These are phyloP conservation scores for Halocaridina rubra DNA, from an alignment of 2,888 invertebrate species.

Conservation along the genomic window DNA sequence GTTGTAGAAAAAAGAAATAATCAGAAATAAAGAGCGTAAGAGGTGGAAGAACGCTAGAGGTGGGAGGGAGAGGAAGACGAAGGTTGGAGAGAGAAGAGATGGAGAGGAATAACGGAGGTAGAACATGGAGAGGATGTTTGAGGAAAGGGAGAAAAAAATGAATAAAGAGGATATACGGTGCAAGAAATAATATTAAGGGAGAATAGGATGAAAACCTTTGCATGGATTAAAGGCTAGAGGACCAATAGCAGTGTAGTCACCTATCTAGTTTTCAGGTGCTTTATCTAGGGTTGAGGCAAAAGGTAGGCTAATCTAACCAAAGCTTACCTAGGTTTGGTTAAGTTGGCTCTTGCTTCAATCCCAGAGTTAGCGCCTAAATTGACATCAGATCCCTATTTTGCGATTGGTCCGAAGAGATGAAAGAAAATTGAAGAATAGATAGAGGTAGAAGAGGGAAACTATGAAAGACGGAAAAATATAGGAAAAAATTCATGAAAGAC, in stretches of 20 bases:
- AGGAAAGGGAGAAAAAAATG: neutral
- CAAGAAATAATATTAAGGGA: neutral
- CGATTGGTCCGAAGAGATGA: neutral
- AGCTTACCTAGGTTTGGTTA: too few species aligned
- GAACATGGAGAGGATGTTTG: neutral
- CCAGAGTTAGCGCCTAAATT: too few species aligned
- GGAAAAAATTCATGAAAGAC: neutral
- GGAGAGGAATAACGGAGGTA: neutral
- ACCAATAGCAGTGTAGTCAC: neutral
- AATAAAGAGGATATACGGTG: neutral
- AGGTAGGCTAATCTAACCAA: too few species aligned
- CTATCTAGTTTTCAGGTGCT: neutral
- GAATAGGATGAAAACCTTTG: neutral
- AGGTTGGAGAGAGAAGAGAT: neutral
- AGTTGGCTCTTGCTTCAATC: too few species aligned
- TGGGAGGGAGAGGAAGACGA: neutral
- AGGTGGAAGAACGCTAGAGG: neutral
- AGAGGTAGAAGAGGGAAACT: neutral
- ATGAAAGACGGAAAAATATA: neutral
- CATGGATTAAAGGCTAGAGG: neutral
- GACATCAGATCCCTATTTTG: too few species aligned
- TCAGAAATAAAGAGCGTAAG: neutral
- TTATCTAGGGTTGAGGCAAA: neutral
- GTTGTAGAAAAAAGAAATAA: too few species aligned
- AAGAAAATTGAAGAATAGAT: neutral